phyloP scores from a whole-genome alignment of 2,797 vertebrate genomes.

The Anabacerthia variegaticeps region DNA sequence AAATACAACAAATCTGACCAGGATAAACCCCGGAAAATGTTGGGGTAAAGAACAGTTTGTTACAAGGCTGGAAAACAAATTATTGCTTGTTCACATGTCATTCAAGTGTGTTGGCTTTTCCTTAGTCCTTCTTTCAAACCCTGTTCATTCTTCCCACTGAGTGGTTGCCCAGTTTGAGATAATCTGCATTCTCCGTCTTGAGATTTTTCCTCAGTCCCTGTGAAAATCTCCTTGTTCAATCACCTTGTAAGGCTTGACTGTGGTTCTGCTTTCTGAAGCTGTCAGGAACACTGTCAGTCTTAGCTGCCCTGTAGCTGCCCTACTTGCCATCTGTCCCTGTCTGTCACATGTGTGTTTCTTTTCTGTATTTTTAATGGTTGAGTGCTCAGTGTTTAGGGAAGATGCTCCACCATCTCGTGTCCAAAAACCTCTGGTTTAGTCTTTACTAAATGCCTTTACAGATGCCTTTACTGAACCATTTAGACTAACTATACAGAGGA shows the following conservation, averaged over 20 bases:
- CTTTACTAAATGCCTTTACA: neutral
- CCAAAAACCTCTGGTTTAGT: neutral
- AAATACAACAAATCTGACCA: neutral
- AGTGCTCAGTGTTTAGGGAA: neutral
- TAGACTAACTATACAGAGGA: neutral
- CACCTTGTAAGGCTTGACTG: neutral
- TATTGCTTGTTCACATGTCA: neutral
- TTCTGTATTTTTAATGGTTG: neutral
- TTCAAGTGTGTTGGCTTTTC: neutral
- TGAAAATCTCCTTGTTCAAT: neutral
- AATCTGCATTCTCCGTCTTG: neutral
- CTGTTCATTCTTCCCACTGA: neutral
- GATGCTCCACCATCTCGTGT: neutral
- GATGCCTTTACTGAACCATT: neutral
- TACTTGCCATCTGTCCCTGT: neutral
- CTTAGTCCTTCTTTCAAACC: neutral
- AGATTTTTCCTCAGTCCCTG: neutral
- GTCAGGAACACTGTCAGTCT: neutral
- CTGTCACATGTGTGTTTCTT: neutral
- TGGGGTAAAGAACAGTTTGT: neutral
- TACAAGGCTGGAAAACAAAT: neutral
- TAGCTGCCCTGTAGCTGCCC: neutral
- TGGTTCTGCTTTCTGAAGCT: conserved; percentile 2
- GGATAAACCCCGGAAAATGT: neutral
- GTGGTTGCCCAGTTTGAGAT: neutral